Percentiles rank a stretch among this genome's conserved stretches.
Evolutionary conservation across 2,113 vertebrate genomes (phyloP).

Genomic region (Leucosticte australis): DNA sequence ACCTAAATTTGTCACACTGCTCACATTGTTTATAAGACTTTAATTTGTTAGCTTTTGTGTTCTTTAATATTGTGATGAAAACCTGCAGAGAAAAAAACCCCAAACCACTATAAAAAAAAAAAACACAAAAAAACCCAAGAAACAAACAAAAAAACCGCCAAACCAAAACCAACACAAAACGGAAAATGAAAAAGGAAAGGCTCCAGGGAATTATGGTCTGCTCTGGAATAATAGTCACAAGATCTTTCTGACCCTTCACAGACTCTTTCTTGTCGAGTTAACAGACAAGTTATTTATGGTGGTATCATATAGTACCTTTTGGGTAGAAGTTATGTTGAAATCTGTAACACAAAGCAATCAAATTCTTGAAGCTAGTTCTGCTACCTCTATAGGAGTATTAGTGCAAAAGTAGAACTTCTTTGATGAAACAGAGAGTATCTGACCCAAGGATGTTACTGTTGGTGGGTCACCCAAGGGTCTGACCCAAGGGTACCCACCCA

Average conservation of each 20-base stretch:
- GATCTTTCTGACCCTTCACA: not conserved
- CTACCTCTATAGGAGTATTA: not conserved
- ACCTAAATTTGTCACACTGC: not conserved
- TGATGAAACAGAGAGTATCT: not conserved
- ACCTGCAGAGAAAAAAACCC: accelerated
- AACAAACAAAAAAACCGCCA: not conserved
- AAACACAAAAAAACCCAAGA: not conserved
- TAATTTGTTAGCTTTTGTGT: not conserved
- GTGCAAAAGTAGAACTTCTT: not conserved
- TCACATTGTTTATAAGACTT: not conserved
- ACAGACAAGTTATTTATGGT: not conserved
- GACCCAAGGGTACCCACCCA: not conserved
- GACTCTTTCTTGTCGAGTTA: not conserved
- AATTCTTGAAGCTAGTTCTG: not conserved
- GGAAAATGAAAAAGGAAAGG: not conserved
- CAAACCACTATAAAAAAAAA: not conserved
- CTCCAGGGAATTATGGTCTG: not conserved
- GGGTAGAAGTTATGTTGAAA: not conserved
- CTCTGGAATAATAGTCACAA: not conserved
- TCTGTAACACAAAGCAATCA: not conserved
- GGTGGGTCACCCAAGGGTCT: not conserved
- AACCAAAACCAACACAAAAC: not conserved
- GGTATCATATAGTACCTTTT: not conserved
- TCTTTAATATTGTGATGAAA: not conserved
- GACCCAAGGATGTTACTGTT: not conserved